Evolutionary conservation across 2,113 vertebrate genomes (phyloP).

Genomic region (Zingel zingel): DNA sequence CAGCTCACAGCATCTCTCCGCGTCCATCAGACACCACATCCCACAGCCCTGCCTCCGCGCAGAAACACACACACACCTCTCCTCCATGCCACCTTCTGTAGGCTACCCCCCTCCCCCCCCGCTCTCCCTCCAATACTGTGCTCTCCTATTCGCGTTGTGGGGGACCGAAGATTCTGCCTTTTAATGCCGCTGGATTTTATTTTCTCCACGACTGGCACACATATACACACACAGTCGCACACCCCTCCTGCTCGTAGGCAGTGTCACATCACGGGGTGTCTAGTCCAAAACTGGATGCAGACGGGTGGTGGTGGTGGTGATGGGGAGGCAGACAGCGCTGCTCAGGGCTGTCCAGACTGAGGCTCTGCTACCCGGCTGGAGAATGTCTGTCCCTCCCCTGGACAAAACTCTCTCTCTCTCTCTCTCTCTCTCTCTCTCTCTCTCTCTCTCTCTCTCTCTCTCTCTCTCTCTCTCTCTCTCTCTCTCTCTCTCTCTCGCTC

Average conservation of each 20-base stretch:
- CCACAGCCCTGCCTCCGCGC: conserved; percentile 72
- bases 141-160: conserved; percentile 26
- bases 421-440: conserved; percentile 39
- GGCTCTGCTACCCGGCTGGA: conserved; percentile 62
- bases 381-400: conserved; percentile 59
- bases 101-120: background rate
- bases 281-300: conserved; percentile 56
- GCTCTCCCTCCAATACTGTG: conserved; percentile 41
- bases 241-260: conserved; percentile 33
- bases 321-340: conserved; percentile 55
- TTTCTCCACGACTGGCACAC: conserved; percentile 62
- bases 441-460: conserved; percentile 27
- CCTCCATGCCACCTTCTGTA: conserved; percentile 69
- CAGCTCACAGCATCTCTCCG: conserved; percentile 78
- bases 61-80: conserved; percentile 60
- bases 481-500: too few relatives aligned
- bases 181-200: conserved; percentile 35
- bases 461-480: background rate
- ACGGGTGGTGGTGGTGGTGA: conserved; percentile 47
- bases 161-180: conserved; percentile 14
- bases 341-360: conserved; percentile 68
- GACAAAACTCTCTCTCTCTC: conserved; percentile 43
- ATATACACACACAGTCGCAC: background rate
- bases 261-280: conserved; percentile 54
- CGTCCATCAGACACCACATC: conserved; percentile 75